Base-by-base conservation (phyloP, 2,797 vertebrate genomes). In the Neosilurus hyrtlii region DNA sequence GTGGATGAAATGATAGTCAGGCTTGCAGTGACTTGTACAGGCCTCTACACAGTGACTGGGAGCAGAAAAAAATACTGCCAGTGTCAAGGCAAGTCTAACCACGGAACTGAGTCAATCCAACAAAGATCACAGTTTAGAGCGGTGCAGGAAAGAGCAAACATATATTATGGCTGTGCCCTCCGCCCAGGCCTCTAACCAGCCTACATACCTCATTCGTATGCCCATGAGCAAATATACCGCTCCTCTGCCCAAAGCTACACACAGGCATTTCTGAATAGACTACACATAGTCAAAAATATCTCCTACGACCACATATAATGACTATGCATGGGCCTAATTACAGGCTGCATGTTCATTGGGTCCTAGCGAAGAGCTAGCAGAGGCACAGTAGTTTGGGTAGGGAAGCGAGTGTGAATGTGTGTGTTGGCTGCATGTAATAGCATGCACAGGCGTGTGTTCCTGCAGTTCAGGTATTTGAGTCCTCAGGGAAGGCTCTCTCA, bases 381-480 rank as follows among this genome's bases (percentile, higher is more conserved):
- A 83, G 79, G 83, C 86, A 87, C 81, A 74, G 84, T 84, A 81
- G 49, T 73, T 85, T 73, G 73, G 84, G 76, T 72, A 77, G 79
- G 82, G 79, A 37, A 43, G 43, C 79, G 75, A 78, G 71, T 54
- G 26, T 82, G 49, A 59, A 68, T 75, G 72, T 81, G 79, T 82
- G 81, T 73, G 57, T 82, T 87, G 67, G 81, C 81, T 79, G 54
- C 83, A 54, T 90, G 87, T 82, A 77, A 90, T 91, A 93, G 93
- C 88, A 83, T 89, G 88, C 89, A 89, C 87, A 89, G 88, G 82
- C 91, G 90, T 89, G 90, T 92, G 90, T 90, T 90, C 89, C 84
- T 90, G 89, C 90, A 89, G 91, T 91, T 93, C 93, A 94, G 93
- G 94, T 95, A 95, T 95, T 91, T 88, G 91, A 89, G 91, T 92